Base-by-base conservation (phyloP, 2,797 vertebrate genomes). In the Hafferia zeledoni region DNA sequence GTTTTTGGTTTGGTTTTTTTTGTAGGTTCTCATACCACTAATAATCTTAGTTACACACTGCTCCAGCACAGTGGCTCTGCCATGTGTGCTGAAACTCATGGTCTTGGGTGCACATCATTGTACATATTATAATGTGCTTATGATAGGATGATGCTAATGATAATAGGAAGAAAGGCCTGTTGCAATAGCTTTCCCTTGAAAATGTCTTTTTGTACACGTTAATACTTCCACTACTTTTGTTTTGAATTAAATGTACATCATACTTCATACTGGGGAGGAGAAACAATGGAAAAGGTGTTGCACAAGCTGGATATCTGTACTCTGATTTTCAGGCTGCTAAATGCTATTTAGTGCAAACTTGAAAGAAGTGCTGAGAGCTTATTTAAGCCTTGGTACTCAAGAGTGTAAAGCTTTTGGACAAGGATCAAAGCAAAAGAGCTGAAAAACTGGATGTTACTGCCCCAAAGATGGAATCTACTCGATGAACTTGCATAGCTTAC, bases 11-110 rank as follows among this genome's bases (percentile, higher is more conserved):
- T 53, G 50, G 43, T 31, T 52, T 52, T 52, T 84, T 86, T 57
- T n/a, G n/a, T n/a, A 89, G 87, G 50, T 70, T 93, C 83, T 91
- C 55, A 81, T 55, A 33, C 93, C 94, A 96, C 90, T 90, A 87
- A 41, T 85, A 59, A 56, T 94, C 78, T 67, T 61, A 61, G 67
- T 67, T 56, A 10, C 41, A 81, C 30, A 59, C 47, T 55, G 61
- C 80, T 87, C 35, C 83, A 70, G 81, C 78, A 16, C 52, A 8
- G 12, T 68, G 77, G 90, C 95, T 95, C 55, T 92, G 86, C 93
- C 80, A 2, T 9, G 52, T 9, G 55, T 89, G 86, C 90, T 93
- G 60, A 78, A 72, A 44, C 10, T 41, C 76, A 50, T 72, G 72
- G 61, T 61, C 84, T 81, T 33, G 8, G 8, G 43, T 75, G 71